Conservation (phyloP, 1,140 invertebrate genomes). For the Trichoplusia ni region DNA sequence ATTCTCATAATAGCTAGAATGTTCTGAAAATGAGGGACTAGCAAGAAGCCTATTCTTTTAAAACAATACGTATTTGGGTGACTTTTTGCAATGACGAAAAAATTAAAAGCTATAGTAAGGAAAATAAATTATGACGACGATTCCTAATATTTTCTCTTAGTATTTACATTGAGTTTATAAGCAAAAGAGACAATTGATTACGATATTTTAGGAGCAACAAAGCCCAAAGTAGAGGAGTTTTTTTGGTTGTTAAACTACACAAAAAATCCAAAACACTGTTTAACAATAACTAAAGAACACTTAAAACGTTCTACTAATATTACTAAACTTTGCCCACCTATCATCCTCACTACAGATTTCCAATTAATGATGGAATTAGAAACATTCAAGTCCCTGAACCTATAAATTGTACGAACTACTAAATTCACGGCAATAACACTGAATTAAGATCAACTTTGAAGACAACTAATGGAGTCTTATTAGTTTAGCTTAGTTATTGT, state of each 20-base stretch:
- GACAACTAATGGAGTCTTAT: slow-evolving; percentile 31
- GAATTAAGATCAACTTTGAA: slow-evolving; percentile 44
- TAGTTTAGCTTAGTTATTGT: slow-evolving; percentile 1
- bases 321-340: slow-evolving; percentile 54
- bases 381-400: slow-evolving; percentile 64
- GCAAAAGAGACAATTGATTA: too few relatives aligned
- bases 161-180: too few relatives aligned
- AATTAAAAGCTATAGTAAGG: neutral
- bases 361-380: slow-evolving; percentile 70
- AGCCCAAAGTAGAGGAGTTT: neutral
- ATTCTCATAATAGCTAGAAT: too few relatives aligned
- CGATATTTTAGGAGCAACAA: neutral
- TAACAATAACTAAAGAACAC: too few relatives aligned
- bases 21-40: too few relatives aligned
- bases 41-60: neutral
- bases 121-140: neutral
- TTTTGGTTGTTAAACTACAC: neutral
- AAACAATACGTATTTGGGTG: too few relatives aligned
- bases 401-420: slow-evolving; percentile 62
- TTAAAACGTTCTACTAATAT: too few relatives aligned
- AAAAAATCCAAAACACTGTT: too few relatives aligned
- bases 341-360: slow-evolving; percentile 54
- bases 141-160: too few relatives aligned
- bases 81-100: neutral
- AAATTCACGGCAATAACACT: slow-evolving; percentile 35